Percentiles rank a stretch among this genome's conserved stretches.
phyloP scores from a whole-genome alignment of 1,140 invertebrate species.

The Bombus waltoni region DNA sequence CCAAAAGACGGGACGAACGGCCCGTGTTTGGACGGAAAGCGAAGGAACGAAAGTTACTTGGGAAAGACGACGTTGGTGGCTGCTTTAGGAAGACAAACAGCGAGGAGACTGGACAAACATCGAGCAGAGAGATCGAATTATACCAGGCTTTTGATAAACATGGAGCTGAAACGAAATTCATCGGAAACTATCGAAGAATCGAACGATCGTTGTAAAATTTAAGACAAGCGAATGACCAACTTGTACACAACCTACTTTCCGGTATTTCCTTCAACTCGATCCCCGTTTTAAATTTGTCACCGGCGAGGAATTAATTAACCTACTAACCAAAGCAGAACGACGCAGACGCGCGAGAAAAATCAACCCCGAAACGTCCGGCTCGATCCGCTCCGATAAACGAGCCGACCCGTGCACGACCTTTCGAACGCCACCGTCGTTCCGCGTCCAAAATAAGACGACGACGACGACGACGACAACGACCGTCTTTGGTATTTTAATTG shows the following conservation, averaged over 20 bases:
- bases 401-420: background rate
- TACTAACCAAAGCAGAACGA: background rate
- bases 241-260: background rate
- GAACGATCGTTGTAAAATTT: background rate
- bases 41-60: no score
- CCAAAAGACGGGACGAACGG: background rate
- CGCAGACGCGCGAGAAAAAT: background rate
- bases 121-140: no score
- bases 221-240: background rate
- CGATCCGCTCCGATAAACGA: background rate
- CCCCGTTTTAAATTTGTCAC: constrained; percentile 7
- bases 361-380: background rate
- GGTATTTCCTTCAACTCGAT: background rate
- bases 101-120: no score
- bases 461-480: background rate
- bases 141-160: no score
- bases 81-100: background rate
- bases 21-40: background rate
- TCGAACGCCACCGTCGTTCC: background rate
- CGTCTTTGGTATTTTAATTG: constrained; percentile 9
- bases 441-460: constrained; percentile 16
- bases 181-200: background rate
- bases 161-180: background rate
- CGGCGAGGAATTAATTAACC: constrained; percentile 10
- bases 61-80: no score